Conservation (phyloP, 2,888 invertebrate species). For the Parnassius orleans region DNA sequence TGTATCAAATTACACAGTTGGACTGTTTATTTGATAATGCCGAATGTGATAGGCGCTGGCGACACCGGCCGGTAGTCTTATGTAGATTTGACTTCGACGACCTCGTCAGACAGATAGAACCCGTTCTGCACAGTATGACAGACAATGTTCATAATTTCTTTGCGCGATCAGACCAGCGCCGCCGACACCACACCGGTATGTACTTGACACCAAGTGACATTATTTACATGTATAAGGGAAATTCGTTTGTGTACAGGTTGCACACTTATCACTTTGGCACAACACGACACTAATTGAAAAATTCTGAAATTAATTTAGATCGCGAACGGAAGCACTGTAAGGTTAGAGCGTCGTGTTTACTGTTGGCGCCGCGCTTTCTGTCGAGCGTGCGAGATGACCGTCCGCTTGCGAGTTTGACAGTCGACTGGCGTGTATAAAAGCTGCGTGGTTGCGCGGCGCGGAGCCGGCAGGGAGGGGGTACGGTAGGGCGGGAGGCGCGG, state of each 20-base stretch:
- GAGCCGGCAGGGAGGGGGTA: constrained; percentile 39
- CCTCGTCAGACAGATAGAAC: constrained; percentile 55
- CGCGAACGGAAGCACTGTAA: constrained; percentile 68
- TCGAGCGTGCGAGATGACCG: constrained; percentile 43
- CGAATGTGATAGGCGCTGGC: constrained; percentile 50
- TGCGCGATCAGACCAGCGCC: constrained; percentile 58
- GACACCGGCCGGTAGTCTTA: constrained; percentile 44
- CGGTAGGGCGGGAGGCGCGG: constrained; percentile 46
- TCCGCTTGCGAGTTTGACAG: constrained; percentile 67
- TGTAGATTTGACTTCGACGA: constrained; percentile 59
- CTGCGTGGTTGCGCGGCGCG: constrained; percentile 50
- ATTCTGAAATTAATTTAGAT: constrained; percentile 62
- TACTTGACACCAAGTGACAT: constrained; percentile 61
- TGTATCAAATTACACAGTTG: constrained; percentile 49
- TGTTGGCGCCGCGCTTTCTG: constrained; percentile 69
- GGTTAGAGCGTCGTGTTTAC: constrained; percentile 77
- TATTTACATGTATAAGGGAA: constrained; percentile 65
- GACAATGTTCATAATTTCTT: constrained; percentile 63
- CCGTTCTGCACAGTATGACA: constrained; percentile 67
- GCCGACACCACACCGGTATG: constrained; percentile 65
- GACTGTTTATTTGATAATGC: constrained; percentile 52
- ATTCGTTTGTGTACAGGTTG: constrained; percentile 56
- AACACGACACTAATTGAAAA: constrained; percentile 61
- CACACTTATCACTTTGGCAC: constrained; percentile 66
- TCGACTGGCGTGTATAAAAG: constrained; percentile 61